Conservation (phyloP, 2,797 vertebrate species). For the Capromys pilorides region DNA sequence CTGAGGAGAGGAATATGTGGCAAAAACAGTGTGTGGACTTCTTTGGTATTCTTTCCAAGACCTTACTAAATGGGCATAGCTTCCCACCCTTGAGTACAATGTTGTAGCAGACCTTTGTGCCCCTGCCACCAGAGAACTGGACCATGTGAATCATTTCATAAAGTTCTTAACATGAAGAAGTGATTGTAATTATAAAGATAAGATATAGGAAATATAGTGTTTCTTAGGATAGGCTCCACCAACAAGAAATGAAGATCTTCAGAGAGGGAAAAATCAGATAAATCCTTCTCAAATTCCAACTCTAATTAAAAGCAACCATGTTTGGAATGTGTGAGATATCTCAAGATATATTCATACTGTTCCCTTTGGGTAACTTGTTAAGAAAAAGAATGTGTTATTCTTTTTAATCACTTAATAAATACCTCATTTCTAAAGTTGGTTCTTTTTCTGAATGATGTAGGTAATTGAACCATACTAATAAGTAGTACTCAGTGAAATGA, state of each 20-base stretch:
- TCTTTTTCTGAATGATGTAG: background rate
- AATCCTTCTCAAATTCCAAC: constrained; percentile 1
- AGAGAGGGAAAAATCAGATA: background rate
- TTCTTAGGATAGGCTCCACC: constrained; percentile 18
- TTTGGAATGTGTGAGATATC: background rate
- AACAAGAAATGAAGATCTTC: constrained; percentile 4
- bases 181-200: background rate
- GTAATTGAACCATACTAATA: background rate
- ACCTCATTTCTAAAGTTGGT: background rate
- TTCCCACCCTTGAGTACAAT: constrained; percentile 22
- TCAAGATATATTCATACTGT: background rate
- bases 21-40: background rate
- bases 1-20: background rate
- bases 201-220: background rate
- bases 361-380: background rate
- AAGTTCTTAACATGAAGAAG: constrained; percentile 4
- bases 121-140: background rate
- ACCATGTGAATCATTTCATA: background rate
- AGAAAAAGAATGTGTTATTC: background rate
- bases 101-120: constrained; percentile 25
- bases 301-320: background rate
- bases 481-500: background rate
- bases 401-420: background rate
- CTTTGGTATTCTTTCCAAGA: constrained; percentile 35
- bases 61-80: background rate